Percentiles rank a stretch among this genome's conserved stretches.
Conservation (phyloP, 2,797 vertebrate genomes). For the Myotis vivesi region DNA sequence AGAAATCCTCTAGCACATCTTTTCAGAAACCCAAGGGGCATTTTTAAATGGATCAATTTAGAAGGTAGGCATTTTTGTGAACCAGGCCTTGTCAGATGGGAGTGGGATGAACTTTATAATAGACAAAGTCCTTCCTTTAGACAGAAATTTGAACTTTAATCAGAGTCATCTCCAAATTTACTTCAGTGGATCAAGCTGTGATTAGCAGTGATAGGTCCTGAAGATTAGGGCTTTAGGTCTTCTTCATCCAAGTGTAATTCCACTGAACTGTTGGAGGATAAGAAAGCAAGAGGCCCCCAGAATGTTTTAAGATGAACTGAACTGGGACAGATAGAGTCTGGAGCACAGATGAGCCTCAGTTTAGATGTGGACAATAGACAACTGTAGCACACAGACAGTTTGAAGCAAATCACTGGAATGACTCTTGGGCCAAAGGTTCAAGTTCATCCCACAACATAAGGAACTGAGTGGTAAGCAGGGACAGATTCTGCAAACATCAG, state of each 20-base stretch:
- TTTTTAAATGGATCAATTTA: constrained; percentile 1
- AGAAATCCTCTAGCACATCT: neutral
- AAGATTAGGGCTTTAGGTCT: neutral
- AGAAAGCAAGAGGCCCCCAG: neutral
- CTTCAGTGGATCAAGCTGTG: neutral
- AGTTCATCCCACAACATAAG: neutral
- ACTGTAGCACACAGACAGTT: too few relatives aligned
- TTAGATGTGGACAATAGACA: neutral
- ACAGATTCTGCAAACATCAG: neutral
- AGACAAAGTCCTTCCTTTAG: neutral
- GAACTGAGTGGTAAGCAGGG: too few relatives aligned
- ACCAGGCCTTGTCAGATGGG: neutral
- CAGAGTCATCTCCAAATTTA: neutral
- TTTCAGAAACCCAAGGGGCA: neutral
- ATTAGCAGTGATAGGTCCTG: neutral
- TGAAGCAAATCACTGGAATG: neutral
- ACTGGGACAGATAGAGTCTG: neutral
- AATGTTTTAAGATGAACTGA: neutral
- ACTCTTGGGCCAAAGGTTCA: neutral
- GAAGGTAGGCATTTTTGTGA: neutral
- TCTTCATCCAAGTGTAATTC: neutral
- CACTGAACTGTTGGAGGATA: neutral
- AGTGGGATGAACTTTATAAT: neutral
- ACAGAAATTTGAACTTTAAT: neutral
- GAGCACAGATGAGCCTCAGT: neutral